A percentile compares a stretch with the other conserved stretches of the same genome.
Evolutionary conservation across 64 coral and sea anemone species (phyloP).

Genomic region (Dendrophyllia cribrosa): DNA sequence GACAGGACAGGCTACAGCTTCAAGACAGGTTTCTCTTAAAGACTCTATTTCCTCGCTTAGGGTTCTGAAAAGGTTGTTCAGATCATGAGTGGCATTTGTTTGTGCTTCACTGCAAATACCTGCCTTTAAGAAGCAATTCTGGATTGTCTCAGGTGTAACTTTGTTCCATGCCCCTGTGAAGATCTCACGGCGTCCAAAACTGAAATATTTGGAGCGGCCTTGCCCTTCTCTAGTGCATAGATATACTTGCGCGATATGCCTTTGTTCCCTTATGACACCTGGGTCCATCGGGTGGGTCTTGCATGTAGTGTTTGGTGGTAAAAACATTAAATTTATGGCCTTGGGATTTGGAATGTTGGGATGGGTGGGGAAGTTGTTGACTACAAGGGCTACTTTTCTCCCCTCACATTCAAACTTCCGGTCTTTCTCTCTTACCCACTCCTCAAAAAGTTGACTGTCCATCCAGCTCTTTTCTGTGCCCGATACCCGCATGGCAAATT

Average conservation of each 20-base stretch:
- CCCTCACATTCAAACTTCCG: conserved; percentile 61
- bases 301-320: no score
- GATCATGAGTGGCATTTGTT: conserved; percentile 64
- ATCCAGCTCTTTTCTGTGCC: conserved; percentile 66
- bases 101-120: conserved; percentile 68
- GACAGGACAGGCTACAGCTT: not conserved
- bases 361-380: conserved; percentile 44
- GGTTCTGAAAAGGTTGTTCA: conserved; percentile 38
- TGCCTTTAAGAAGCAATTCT: conserved; percentile 75
- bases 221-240: conserved; percentile 74
- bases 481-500: no score
- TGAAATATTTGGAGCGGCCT: conserved; percentile 60
- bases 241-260: conserved; percentile 64
- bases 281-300: conserved; percentile 70
- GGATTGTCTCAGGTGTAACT: conserved; percentile 66
- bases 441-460: conserved; percentile 77
- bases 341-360: conserved; percentile 45
- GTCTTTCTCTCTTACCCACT: conserved; percentile 75
- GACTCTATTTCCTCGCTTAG: conserved; percentile 72
- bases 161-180: conserved; percentile 70
- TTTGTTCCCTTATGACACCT: conserved; percentile 63
- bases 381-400: conserved; percentile 74
- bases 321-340: conserved; percentile 57
- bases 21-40: conserved; percentile 31
- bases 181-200: conserved; percentile 75